Base-by-base conservation (phyloP, 2,888 invertebrate genomes). In the Catotricha subobsoleta region DNA sequence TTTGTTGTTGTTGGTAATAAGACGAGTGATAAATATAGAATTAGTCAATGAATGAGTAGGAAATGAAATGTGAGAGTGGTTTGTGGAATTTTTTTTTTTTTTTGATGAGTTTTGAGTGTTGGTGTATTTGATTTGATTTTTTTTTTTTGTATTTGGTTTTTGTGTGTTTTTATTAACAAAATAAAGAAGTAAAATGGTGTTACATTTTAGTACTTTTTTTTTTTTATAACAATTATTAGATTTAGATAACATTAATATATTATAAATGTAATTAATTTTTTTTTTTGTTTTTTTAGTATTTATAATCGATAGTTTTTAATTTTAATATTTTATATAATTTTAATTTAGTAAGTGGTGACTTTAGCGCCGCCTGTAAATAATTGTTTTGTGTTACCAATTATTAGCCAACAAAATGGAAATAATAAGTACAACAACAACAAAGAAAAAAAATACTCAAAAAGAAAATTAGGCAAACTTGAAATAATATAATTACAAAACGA, bases 281-380 rank as follows among this genome's bases (percentile, higher is more conserved):
- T 39, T 29, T 38, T 13, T 34, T 3, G 7, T 39, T 39, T 33
- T 21, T 9, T 15, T 33, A 35, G 23, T 36, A 27, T 37, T 30
- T 39, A 30, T 40, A 33, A 36, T 36, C 29, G 19, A 33, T 30
- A 30, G n/a, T 44, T 44, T 31, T 39, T 41, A 27, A 16, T 39
- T 37, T 36, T 27, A 15, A 38, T 39, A 42, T n/a, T 27, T 31
- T 20, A 38, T 37, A 38, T 36, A 28, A n/a, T 13, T 30, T 38
- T 31, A 21, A 21, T 34, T 23, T 37, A 28, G 36, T 33, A 23
- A 43, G 36, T 30, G 21, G 19, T 28, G 16, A 21, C 42, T 44
- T 48, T 49, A 49, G 45, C 49, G 49, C 47, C 49, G 48, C 46
- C 49, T 49, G 47, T 31, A 45, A 43, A 42, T 39, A 44, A 29